Base-by-base conservation (phyloP, 2,888 invertebrate genomes). In the Trilocha varians region DNA sequence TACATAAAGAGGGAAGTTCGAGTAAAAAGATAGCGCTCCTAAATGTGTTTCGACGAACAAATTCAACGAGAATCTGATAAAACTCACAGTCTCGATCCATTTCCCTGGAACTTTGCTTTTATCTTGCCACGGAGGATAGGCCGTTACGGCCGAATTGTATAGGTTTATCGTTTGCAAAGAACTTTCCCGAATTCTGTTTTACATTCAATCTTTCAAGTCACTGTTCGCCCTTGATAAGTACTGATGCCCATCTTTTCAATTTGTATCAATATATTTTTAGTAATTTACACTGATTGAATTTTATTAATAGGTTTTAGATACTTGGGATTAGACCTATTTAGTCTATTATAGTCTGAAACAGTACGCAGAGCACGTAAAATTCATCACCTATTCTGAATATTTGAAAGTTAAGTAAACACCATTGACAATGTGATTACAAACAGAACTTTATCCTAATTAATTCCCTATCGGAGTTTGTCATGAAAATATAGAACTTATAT, bases 1-100 rank as follows among this genome's bases (percentile, higher is more conserved):
- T 50, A 49, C 50, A 59, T 59, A 65, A 65, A 65, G 57, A 55
- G 55, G 47, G 57, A 62, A 65, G 52, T 68, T 62, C 42, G 40
- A 39, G 50, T 53, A 57, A 66, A 64, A 63, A 60, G 60, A 61
- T 57, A 60, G 45, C 50, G 44, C 48, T 43, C 48, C 50, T 50
- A 49, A 54, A 57, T 53, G 50, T 58, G 55, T 55, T 58, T 52
- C 48, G 44, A 39, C 52, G 48, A 55, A 54, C 57, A 61, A 63
- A 60, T 59, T 57, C 55, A 44, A 48, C 46, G 42, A 40, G 53
- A 58, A 63, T 63, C 62, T 53, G 63, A 65, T 63, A 63, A 65
- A 57, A 59, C 57, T 52, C 50, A 37, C 40, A 34, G 15, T 38
- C 46, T 42, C 53, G 56, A 53, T 56, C 54, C 54, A 52, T 54